Evolutionary conservation across 2,888 invertebrate genomes (phyloP).

Genomic region (Petrolisthes manimaculis): DNA sequence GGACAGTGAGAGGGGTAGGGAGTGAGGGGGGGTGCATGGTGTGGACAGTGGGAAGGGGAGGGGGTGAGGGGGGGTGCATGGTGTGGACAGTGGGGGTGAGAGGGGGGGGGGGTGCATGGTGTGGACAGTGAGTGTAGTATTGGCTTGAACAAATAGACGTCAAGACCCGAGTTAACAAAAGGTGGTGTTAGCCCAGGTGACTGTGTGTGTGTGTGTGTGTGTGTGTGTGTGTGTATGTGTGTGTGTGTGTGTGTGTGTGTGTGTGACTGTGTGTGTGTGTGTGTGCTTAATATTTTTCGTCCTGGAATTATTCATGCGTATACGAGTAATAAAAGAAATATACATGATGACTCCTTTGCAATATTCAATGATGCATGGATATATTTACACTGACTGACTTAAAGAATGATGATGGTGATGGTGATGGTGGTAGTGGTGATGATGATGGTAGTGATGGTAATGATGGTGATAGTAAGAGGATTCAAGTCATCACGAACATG

Average conservation of each 20-base stretch:
- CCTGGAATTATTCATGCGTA: background rate
- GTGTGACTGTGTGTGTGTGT: slow-evolving; percentile 1
- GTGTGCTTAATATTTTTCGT: background rate
- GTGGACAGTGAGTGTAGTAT: no score
- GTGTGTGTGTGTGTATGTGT: slow-evolving; percentile 16
- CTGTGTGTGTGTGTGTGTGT: background rate
- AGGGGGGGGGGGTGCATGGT: background rate
- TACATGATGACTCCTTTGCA: background rate
- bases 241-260: slow-evolving; percentile 4
- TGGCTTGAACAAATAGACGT: no score
- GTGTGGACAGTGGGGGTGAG: background rate
- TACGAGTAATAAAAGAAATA: background rate
- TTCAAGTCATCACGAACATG: background rate
- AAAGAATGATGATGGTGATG: background rate
- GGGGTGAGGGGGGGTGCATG: background rate
- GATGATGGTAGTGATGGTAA: background rate
- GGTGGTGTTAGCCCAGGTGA: background rate
- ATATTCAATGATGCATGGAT: background rate
- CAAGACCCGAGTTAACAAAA: no score
- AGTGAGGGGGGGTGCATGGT: background rate
- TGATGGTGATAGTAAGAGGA: background rate
- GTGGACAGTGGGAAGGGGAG: background rate
- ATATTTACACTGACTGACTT: background rate
- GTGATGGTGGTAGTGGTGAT: background rate
- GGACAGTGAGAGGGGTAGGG: background rate